Conservation (phyloP, 2,888 invertebrate genomes). For the Lutraria lutraria region DNA sequence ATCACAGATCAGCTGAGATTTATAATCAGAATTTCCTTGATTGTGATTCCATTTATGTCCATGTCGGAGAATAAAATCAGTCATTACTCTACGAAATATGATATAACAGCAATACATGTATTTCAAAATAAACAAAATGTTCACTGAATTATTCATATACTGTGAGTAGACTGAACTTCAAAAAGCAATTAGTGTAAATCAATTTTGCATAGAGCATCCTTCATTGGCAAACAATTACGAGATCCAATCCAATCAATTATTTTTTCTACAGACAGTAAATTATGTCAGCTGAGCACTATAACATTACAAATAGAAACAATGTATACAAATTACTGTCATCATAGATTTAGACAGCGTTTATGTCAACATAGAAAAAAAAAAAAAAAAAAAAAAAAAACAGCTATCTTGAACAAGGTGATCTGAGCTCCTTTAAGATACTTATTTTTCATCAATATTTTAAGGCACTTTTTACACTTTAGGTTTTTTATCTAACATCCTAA, state of each 20-base stretch:
- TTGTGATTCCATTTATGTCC: neutral
- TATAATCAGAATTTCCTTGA: neutral
- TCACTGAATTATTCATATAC: neutral
- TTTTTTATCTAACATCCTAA: neutral
- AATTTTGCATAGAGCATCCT: neutral
- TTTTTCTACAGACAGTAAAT: neutral
- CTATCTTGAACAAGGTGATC: no score
- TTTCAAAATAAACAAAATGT: neutral
- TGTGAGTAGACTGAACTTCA: neutral
- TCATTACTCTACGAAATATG: neutral
- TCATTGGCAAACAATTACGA: neutral
- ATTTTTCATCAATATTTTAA: conserved; percentile 14
- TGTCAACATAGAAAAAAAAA: neutral
- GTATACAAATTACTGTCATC: neutral
- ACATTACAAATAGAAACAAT: neutral
- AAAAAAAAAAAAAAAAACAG: no score
- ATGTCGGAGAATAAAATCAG: neutral
- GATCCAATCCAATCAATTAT: neutral
- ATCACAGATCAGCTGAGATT: neutral
- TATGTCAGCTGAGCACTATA: neutral
- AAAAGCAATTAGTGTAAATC: conserved; percentile 5
- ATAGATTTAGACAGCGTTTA: neutral
- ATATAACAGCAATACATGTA: neutral
- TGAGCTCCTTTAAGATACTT: neutral
- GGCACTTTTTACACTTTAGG: neutral